These are phyloP conservation scores for Illadopsis cleaveri DNA, from an alignment of 2,113 vertebrate genomes.

Conservation along the genomic window DNA sequence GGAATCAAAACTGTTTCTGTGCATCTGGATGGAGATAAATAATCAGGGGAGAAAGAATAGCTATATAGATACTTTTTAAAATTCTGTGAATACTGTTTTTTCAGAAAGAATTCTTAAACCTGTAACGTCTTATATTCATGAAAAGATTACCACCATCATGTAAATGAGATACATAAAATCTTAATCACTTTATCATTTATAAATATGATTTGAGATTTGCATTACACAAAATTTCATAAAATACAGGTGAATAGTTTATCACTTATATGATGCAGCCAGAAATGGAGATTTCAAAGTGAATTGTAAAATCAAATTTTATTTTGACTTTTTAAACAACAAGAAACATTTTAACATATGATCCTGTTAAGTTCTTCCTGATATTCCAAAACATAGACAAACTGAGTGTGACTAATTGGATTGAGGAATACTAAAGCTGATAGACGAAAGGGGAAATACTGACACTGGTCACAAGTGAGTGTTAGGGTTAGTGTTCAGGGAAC, in stretches of 20 bases:
- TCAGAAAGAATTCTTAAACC: constrained; percentile 48
- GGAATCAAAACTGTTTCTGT: constrained; percentile 42
- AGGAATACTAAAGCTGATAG: background rate
- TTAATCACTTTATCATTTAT: constrained; percentile 17
- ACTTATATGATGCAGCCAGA: background rate
- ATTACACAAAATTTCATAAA: constrained; percentile 20
- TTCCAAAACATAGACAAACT: background rate
- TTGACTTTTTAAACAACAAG: background rate
- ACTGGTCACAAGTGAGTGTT: background rate
- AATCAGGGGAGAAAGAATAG: background rate
- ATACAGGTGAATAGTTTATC: background rate
- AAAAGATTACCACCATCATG: constrained; percentile 21
- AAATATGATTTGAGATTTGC: background rate
- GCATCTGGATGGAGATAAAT: constrained; percentile 46
- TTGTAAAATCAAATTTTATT: background rate
- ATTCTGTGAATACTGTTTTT: constrained; percentile 7
- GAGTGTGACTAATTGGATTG: background rate
- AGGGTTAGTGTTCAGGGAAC: background rate
- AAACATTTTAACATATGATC: background rate
- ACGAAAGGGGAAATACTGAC: background rate
- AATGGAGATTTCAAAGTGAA: background rate
- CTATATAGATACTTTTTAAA: background rate
- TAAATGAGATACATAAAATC: constrained; percentile 9
- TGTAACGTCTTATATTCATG: constrained; percentile 32
- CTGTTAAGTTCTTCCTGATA: background rate